Base-by-base conservation (phyloP, 1,140 invertebrate species). In the Pseudomyrmex gracilis region DNA sequence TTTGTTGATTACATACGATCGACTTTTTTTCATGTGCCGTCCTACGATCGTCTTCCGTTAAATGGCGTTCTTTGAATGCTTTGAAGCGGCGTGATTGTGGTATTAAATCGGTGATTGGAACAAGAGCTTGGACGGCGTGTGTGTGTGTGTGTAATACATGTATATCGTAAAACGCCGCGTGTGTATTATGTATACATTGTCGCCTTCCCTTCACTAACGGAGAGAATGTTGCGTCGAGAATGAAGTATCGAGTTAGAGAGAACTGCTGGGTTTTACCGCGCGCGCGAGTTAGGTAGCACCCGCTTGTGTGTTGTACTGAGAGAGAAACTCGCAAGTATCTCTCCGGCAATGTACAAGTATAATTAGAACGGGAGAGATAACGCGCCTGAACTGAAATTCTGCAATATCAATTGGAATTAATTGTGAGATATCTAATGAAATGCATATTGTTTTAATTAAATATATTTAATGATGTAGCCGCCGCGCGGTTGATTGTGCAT, bases 141-240 rank as follows among this genome's bases (percentile, higher is more conserved):
- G 34, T 5, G 34, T 34, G 34, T 34, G 1, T 24, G n/a, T n/a
- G n/a, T n/a, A n/a, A 24, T 24, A 24, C 2, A 24, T 12, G 13
- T 1, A 43, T n/a, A 22, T 47, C n/a, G 34, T 58, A 34, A 34
- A 34, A 13, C 51, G 55, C 47, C 49, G 49, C 2, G 17, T 57
- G 17, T 57, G 20, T n/a, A 55, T 70, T 57, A 58, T 49, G 34
- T 24, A 49, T 64, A n/a, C n/a, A 34, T n/a, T n/a, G 63, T 71
- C 66, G 53, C 76, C 20, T 80, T 80, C 64, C 76, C 55, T 80
- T 80, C 76, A 71, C 66, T 15, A 15, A 5, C 53, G 43, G 12
- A 34, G 34, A 34, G 76, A 80, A 71, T 80, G 64, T 58, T 70
- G 20, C 71, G 8, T 49, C 55, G 22, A 24, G 76, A 71, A 47